Evolutionary conservation across 2,888 invertebrate species (phyloP).

Genomic region (Spialia ferax): DNA sequence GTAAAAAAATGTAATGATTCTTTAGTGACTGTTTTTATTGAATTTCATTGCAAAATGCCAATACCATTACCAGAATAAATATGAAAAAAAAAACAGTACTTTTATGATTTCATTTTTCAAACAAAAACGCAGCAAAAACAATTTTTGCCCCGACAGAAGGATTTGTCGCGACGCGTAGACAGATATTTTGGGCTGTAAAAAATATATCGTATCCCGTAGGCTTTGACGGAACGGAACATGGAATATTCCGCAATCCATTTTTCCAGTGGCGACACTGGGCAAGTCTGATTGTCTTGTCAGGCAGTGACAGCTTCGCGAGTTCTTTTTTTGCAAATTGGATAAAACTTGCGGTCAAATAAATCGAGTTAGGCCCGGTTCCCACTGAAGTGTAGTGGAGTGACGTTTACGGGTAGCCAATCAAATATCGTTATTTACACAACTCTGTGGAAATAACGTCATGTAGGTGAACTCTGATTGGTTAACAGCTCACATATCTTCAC

Average conservation of each 20-base stretch:
- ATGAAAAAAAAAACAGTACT: too few relatives aligned
- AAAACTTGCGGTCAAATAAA: slow-evolving; percentile 35
- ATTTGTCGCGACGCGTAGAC: not conserved
- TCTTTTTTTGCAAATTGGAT: slow-evolving; percentile 35
- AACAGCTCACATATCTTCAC: too few relatives aligned
- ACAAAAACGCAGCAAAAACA: not conserved
- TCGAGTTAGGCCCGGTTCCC: too few relatives aligned
- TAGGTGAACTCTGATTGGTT: too few relatives aligned
- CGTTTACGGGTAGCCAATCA: too few relatives aligned
- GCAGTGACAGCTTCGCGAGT: slow-evolving; percentile 16
- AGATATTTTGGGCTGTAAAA: not conserved
- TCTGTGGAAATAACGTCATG: too few relatives aligned
- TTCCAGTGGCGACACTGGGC: slow-evolving; percentile 15
- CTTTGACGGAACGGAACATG: slow-evolving; percentile 9
- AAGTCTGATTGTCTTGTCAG: slow-evolving; percentile 33
- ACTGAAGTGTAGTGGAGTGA: too few relatives aligned
- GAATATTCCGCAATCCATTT: slow-evolving; percentile 28
- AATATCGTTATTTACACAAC: too few relatives aligned
- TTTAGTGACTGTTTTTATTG: too few relatives aligned
- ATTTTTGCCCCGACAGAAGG: not conserved
- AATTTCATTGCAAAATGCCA: not conserved
- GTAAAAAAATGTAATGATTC: too few relatives aligned
- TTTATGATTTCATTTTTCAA: not conserved
- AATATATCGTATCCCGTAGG: not conserved
- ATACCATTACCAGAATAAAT: not conserved